phyloP scores from a whole-genome alignment of 2,113 vertebrate species.

The Parotia lawesii region DNA sequence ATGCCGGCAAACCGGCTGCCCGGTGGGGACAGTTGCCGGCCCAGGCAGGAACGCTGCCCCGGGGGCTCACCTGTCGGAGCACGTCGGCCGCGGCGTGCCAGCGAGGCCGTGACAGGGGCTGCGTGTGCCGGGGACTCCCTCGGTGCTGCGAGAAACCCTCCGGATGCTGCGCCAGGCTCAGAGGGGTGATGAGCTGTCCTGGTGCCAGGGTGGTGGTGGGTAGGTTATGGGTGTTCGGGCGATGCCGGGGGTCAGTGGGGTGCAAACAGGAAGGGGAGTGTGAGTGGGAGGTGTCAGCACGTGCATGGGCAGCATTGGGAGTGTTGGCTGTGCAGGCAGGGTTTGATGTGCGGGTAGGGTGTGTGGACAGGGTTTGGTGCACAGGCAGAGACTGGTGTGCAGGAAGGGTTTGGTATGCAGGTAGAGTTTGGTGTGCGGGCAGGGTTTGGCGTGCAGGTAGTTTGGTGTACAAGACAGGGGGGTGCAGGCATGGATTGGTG shows the following conservation, averaged over 20 bases:
- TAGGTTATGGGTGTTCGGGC: accelerated
- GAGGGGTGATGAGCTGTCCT: background rate
- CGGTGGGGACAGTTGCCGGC: conserved; percentile 48
- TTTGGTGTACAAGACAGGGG: background rate
- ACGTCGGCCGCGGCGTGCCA: background rate
- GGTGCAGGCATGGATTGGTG: background rate
- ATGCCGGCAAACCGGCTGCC: conserved; percentile 1
- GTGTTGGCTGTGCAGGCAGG: background rate
- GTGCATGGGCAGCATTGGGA: background rate
- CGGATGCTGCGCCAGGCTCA: background rate
- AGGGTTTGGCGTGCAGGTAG: background rate
- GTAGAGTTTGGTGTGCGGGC: background rate
- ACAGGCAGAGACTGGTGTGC: background rate
- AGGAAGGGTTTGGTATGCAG: background rate
- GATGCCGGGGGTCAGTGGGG: background rate
- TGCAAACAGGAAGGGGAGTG: background rate
- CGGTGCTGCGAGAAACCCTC: background rate
- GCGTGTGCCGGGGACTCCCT: background rate
- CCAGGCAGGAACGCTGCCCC: conserved; percentile 49
- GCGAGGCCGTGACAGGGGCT: conserved; percentile 4
- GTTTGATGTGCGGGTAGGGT: background rate
- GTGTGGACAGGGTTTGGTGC: background rate
- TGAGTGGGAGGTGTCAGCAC: background rate
- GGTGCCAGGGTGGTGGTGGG: accelerated
- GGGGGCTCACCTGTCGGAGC: conserved; percentile 43